phyloP scores from a whole-genome alignment of 1,140 invertebrate species.

The Hormaphis cornu region DNA sequence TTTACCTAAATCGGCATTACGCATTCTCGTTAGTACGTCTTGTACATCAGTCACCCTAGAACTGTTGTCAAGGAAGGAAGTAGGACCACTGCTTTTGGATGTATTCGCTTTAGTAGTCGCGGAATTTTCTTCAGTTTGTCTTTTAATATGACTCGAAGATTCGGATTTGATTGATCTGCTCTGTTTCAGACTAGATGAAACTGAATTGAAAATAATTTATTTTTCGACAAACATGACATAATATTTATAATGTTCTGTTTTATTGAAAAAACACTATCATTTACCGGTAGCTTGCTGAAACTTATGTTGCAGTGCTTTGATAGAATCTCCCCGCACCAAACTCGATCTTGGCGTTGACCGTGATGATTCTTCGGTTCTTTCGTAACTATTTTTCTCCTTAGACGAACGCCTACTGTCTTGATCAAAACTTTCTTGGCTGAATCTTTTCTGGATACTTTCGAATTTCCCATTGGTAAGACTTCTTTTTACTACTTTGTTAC shows the following conservation, averaged over 20 bases:
- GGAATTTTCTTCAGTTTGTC: slow-evolving; percentile 9
- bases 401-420: slow-evolving; percentile 3
- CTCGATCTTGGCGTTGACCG: slow-evolving; percentile 32
- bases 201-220: slow-evolving; percentile 29
- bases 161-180: slow-evolving; percentile 14
- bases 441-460: slow-evolving; percentile 14
- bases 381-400: neutral
- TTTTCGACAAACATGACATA: neutral
- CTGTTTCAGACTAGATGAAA: slow-evolving; percentile 37
- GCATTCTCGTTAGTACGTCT: slow-evolving; percentile 64
- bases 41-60: slow-evolving; percentile 59
- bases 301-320: slow-evolving; percentile 61
- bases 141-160: neutral
- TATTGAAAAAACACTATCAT: neutral
- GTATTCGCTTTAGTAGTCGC: neutral
- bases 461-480: slow-evolving; percentile 17
- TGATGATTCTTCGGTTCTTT: slow-evolving; percentile 5
- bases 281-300: slow-evolving; percentile 58
- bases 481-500: slow-evolving; percentile 22
- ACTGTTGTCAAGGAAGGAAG: slow-evolving; percentile 54
- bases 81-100: slow-evolving; percentile 11
- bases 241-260: neutral
- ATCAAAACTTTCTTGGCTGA: slow-evolving; percentile 20
- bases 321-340: slow-evolving; percentile 48
- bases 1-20: slow-evolving; percentile 58